Evolutionary conservation across 1,140 invertebrate genomes (phyloP), one percentile per base, ranked within the genome.

Genomic region (Microplitis demolitor): DNA sequence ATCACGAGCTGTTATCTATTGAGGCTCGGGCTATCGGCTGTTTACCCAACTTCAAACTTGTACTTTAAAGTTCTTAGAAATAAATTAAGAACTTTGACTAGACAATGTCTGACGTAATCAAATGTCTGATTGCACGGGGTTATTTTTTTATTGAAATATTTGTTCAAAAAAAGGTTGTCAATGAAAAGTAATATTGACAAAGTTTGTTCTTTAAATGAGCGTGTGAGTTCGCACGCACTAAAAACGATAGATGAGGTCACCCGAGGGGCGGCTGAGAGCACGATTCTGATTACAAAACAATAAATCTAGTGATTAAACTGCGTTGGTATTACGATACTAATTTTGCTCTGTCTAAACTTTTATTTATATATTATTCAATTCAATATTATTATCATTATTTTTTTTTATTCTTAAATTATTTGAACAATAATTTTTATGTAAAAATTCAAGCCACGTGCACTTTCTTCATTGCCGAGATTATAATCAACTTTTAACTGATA

Each of bases 1-100:
- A 66, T 71, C 81, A 82, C 80, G 76, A 79, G 74, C 50, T 68
- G 79, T 81, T 82, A 82, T 82, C 81, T 81, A 78, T 79, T 78
- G 75, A 76, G 79, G 76, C 78, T 80, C 77, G 71, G 74, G 76
- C 80, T 81, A 82, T 82, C 80, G 67, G 66, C 69, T 79, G 77
- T 79, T 79, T 78, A 74, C 76, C 66, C 73, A 75, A 8, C 67
- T 76, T 68, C 73, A 60, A 54, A 50, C 35, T 74, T 66, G 69
- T 64, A 53, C 72, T 64, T 69, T 76, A 56, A 58, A 69, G 39
- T 70, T 70, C 33, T 63, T 60, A 62, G 50, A 70, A 70, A 69
- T 39, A 34, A 34, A 9, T 66, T 68, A 56, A 62, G 51, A 62
- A 51, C 24, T 34, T 60, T 4, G 11, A 33, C 45, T n/a, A 24